These are phyloP conservation scores for Epinotia ramella DNA, from an alignment of 2,888 invertebrate species.

Conservation along the genomic window DNA sequence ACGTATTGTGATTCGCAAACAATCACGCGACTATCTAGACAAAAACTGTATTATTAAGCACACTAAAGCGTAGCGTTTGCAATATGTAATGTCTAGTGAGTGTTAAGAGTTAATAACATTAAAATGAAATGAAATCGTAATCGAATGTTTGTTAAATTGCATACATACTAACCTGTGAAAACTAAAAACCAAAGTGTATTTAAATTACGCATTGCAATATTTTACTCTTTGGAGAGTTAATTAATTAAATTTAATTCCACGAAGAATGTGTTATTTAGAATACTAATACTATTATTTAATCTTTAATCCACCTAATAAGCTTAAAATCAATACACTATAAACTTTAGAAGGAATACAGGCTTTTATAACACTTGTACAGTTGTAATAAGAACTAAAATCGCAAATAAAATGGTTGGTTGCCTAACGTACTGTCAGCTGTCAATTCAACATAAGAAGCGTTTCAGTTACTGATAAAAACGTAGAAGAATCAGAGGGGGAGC, in stretches of 20 bases:
- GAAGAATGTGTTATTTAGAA: constrained; percentile 11
- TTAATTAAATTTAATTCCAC: background rate
- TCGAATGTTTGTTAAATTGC: background rate
- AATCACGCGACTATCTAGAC: background rate
- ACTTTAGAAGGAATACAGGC: background rate
- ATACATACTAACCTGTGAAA: constrained; percentile 41
- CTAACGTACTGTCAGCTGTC: constrained; percentile 8
- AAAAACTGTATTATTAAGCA: background rate
- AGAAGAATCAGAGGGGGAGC: background rate
- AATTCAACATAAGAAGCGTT: constrained; percentile 10
- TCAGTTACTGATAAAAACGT: constrained; percentile 30
- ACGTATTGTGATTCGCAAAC: background rate
- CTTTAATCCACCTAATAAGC: no score
- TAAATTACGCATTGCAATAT: constrained; percentile 37
- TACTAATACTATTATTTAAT: constrained; percentile 36
- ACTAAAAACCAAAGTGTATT: constrained; percentile 33
- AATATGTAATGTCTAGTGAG: background rate
- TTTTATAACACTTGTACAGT: background rate
- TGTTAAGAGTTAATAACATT: background rate
- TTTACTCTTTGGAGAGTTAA: constrained; percentile 1
- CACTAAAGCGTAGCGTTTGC: background rate
- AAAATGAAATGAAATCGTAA: background rate
- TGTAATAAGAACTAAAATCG: background rate
- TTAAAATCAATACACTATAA: constrained; percentile 46
- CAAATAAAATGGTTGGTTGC: background rate